A percentile compares a stretch with the other conserved stretches of the same genome.
Conservation (phyloP, 1,140 invertebrate species). For the Diachasmimorpha longicaudata region DNA sequence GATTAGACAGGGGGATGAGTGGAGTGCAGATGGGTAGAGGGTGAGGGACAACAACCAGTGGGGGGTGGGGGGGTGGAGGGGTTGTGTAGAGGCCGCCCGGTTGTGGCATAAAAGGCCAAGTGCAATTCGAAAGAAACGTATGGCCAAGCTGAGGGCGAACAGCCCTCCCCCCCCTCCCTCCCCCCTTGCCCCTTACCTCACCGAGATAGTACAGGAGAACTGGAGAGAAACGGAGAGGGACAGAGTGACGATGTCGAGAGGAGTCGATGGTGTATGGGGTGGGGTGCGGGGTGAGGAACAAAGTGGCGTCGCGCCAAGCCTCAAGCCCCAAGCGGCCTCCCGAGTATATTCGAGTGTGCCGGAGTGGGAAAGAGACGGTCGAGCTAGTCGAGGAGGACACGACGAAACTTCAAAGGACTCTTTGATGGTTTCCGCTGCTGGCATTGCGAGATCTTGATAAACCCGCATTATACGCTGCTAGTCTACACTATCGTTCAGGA, state of each 20-base stretch:
- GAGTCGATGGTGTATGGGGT: too few relatives aligned
- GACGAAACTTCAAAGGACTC: conserved; percentile 57
- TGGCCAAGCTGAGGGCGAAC: background rate
- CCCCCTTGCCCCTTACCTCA: too few relatives aligned
- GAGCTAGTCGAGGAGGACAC: conserved; percentile 44
- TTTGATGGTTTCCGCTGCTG: conserved; percentile 58
- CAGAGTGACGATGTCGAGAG: too few relatives aligned
- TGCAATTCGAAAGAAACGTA: conserved; percentile 22
- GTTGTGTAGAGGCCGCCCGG: too few relatives aligned
- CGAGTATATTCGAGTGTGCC: conserved; percentile 27
- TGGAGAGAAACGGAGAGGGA: background rate
- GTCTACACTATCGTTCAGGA: conserved; percentile 43
- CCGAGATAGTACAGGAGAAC: background rate
- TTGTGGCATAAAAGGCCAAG: conserved; percentile 28
- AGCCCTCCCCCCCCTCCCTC: too few relatives aligned
- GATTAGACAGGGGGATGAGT: conserved; percentile 19
- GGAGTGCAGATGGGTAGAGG: too few relatives aligned
- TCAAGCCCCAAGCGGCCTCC: conserved; percentile 22
- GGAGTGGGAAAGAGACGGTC: conserved; percentile 38
- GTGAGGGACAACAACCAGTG: background rate
- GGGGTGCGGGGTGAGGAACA: conserved; percentile 14
- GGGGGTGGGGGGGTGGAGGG: background rate
- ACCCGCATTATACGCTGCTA: conserved; percentile 53
- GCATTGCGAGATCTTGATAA: conserved; percentile 57
- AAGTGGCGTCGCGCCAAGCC: conserved; percentile 22